A percentile compares a stretch with the other conserved stretches of the same genome.
phyloP scores from a whole-genome alignment of 2,888 invertebrate genomes.

The Rotaria socialis region DNA sequence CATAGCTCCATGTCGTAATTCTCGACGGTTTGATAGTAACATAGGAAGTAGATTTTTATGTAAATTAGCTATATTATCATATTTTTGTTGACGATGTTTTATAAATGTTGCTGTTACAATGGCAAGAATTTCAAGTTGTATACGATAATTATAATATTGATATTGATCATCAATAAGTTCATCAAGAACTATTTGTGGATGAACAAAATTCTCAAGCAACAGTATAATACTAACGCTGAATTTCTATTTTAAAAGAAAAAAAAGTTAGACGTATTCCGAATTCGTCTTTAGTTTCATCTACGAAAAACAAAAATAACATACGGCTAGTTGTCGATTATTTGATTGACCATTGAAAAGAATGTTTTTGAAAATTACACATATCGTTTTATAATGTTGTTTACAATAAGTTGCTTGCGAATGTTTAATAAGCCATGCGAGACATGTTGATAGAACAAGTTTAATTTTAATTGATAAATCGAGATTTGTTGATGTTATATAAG shows the following conservation, averaged over 20 bases:
- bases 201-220: neutral
- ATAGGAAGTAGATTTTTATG: neutral
- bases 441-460: neutral
- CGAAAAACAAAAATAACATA: neutral
- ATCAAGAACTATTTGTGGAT: constrained; percentile 21
- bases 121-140: constrained; percentile 9
- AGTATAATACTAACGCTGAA: constrained; percentile 9
- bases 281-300: neutral
- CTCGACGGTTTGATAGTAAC: constrained; percentile 20
- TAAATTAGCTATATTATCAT: neutral
- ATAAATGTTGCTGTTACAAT: constrained; percentile 30
- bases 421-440: neutral
- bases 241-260: neutral
- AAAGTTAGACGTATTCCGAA: too few species aligned
- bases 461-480: constrained; percentile 29
- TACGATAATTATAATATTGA: constrained; percentile 23
- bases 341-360: constrained; percentile 19
- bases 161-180: constrained; percentile 9
- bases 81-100: neutral
- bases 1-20: constrained; percentile 32
- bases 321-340: constrained; percentile 30
- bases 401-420: neutral
- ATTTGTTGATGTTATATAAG: neutral
- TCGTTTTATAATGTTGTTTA: constrained; percentile 13
- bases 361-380: constrained; percentile 14